Evolutionary conservation across 2,888 invertebrate species (phyloP).

Genomic region (Zaprionus lineosus): DNA sequence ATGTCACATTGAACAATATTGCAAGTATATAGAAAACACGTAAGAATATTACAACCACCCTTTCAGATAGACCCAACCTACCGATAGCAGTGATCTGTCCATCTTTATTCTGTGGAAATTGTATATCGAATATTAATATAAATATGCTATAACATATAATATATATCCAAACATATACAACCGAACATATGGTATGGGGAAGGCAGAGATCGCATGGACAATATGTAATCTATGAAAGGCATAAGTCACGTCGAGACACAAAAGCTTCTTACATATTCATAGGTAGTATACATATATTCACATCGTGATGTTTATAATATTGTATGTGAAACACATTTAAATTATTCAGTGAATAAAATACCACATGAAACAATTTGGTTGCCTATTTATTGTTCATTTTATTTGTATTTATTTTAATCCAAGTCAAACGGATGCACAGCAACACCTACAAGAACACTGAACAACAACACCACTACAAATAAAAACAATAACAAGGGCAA

Average conservation of each 20-base stretch:
- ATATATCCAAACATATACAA: not conserved
- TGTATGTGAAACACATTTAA: conserved; percentile 51
- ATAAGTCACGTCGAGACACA: conserved; percentile 13
- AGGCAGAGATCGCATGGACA: no score
- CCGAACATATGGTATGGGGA: not conserved
- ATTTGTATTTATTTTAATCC: not conserved
- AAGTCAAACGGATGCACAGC: no score
- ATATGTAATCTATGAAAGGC: conserved; percentile 4
- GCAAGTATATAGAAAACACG: not conserved
- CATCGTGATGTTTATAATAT: conserved; percentile 43
- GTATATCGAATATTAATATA: no score
- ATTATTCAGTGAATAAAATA: conserved; percentile 64
- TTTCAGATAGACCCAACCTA: not conserved
- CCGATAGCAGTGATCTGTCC: no score
- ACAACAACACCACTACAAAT: no score
- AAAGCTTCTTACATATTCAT: conserved; percentile 27
- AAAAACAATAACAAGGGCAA: no score
- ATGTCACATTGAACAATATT: not conserved
- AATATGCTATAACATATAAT: no score
- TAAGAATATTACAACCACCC: not conserved
- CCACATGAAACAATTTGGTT: conserved; percentile 13
- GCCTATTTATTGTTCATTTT: not conserved
- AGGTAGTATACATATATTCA: conserved; percentile 30
- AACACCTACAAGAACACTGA: no score
- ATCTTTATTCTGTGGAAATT: no score